Conservation (phyloP, 1,140 invertebrate genomes). For the Steinernema feltiae region DNA sequence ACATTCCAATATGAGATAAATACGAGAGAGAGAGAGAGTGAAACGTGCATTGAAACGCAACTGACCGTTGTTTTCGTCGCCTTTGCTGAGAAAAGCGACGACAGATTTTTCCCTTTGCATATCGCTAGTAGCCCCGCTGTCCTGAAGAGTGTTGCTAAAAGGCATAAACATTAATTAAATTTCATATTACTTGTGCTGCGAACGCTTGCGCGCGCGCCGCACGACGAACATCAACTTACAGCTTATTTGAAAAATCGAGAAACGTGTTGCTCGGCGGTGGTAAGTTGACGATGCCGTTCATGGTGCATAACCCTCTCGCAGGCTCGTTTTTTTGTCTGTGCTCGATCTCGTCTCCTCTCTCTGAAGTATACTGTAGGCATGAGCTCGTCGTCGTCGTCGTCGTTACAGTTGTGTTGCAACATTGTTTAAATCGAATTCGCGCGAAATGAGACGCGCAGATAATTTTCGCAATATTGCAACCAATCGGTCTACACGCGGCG, state of each 20-base stretch:
- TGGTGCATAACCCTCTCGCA: not conserved
- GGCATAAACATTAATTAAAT: slow-evolving; percentile 12
- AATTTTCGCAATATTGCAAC: too few relatives aligned
- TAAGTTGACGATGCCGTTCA: not conserved
- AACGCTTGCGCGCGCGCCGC: not conserved
- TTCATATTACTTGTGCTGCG: not conserved
- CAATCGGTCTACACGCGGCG: too few relatives aligned
- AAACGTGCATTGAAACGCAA: not conserved
- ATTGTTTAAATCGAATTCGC: too few relatives aligned
- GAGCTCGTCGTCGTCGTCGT: too few relatives aligned
- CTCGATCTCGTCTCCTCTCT: not conserved
- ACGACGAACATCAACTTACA: not conserved
- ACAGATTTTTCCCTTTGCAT: slow-evolving; percentile 4
- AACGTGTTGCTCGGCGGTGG: slow-evolving; percentile 6
- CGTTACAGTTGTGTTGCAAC: too few relatives aligned
- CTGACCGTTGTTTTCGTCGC: slow-evolving; percentile 13
- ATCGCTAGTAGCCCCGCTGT: not conserved
- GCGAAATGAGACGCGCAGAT: too few relatives aligned
- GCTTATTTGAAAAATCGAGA: slow-evolving; percentile 1
- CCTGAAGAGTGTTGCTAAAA: slow-evolving; percentile 13
- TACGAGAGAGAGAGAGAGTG: too few relatives aligned
- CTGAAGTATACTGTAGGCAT: not conserved
- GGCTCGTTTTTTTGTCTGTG: too few relatives aligned
- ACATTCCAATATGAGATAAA: not conserved
- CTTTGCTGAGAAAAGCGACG: slow-evolving; percentile 1